Evolutionary conservation across 2,888 invertebrate species (phyloP), one percentile per base, ranked within the genome.

Genomic region (Gastracanthus pulcherrimus): DNA sequence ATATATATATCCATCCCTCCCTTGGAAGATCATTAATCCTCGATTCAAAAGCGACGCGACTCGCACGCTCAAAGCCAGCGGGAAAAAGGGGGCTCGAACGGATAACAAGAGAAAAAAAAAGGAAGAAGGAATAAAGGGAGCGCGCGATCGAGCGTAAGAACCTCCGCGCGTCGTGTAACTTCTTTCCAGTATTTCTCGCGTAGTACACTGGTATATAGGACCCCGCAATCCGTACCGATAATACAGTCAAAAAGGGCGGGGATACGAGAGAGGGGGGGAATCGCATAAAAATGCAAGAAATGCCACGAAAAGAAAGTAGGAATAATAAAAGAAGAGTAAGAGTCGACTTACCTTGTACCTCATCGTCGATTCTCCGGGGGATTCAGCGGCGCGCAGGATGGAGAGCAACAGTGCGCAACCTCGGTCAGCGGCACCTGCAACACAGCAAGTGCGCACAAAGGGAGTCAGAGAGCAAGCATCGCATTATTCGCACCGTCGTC

Each of bases 291-390:
- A n/a, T n/a, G n/a, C n/a, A n/a, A n/a, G n/a, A n/a, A n/a, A n/a
- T 34, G 34, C 16, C 72, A 26, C 23, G 29, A 23, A 60, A 16
- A 60, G 9, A n/a, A n/a, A 31, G 6, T 45, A 34, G 67, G 29
- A 34, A 29, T 29, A 19, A 60, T 6, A 69, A 26, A 51, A 34
- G 23, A 23, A 23, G 11, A 5, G 19, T 19, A 36, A 51, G 26
- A n/a, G 79, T 26, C 34, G 62, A 29, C 88, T 89, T 84, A 90
- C 90, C 89, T 90, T 89, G 85, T 90, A 89, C 79, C 87, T 87
- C 90, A 90, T 90, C 82, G 76, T 60, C 38, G 76, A 51, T 71
- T 55, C 71, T 51, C 45, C 19, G 23, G 58, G 26, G 29, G 38
- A 16, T 13, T 48, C 3, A n/a, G n/a, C n/a, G n/a, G n/a, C n/a